phyloP scores from a whole-genome alignment of 2,797 vertebrate genomes.

The Threskiornis aethiopicus region DNA sequence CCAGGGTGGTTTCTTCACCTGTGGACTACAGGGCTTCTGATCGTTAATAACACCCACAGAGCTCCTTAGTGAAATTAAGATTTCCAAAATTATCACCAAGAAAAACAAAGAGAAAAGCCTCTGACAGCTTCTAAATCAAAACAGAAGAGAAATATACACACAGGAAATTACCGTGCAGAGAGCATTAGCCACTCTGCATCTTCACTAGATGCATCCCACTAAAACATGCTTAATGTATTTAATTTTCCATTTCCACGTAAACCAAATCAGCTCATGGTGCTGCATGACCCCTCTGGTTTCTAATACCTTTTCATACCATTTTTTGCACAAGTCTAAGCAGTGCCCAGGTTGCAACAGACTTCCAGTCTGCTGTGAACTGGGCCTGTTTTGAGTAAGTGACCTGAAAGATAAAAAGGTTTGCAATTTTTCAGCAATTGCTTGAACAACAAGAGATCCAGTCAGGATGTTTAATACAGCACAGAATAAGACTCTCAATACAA shows the following conservation, averaged over 20 bases:
- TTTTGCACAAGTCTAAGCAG: not conserved
- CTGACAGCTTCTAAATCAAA: not conserved
- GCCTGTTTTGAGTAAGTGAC: not conserved
- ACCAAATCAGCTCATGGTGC: not conserved
- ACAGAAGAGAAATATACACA: not conserved
- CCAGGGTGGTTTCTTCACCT: not conserved
- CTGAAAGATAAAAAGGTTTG: not conserved
- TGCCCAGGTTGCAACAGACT: not conserved
- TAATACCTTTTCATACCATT: not conserved
- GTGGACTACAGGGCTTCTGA: not conserved
- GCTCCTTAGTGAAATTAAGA: not conserved
- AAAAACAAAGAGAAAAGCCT: not conserved
- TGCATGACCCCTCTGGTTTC: not conserved
- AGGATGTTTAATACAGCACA: not conserved
- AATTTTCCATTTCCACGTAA: not conserved
- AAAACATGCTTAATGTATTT: not conserved
- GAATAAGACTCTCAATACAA: not conserved
- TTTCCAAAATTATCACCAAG: not conserved
- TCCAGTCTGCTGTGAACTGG: not conserved
- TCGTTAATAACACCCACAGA: not conserved
- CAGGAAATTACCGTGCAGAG: not conserved
- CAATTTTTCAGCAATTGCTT: not conserved
- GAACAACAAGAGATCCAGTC: not conserved
- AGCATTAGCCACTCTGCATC: not conserved
- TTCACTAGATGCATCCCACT: not conserved